Conservation (phyloP, 1,140 invertebrate species). For the Triops cancriformis region DNA sequence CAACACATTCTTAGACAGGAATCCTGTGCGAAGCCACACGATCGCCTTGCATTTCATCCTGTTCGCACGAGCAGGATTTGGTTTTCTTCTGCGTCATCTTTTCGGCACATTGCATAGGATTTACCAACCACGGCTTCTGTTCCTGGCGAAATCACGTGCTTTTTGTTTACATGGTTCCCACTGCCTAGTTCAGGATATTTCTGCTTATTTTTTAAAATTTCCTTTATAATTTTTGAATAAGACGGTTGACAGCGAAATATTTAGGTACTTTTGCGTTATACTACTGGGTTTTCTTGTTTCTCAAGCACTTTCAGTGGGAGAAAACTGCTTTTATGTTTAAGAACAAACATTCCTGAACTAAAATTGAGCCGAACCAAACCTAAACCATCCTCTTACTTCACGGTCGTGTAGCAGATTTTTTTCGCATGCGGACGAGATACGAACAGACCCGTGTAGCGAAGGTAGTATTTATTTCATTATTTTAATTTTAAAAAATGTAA, state of each 20-base stretch:
- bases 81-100: too few relatives aligned
- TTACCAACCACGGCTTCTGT: too few relatives aligned
- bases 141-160: too few relatives aligned
- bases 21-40: too few relatives aligned
- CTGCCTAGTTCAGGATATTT: too few relatives aligned
- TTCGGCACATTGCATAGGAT: too few relatives aligned
- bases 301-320: neutral
- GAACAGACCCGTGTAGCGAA: neutral
- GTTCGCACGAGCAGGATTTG: too few relatives aligned
- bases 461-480: neutral
- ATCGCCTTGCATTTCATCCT: too few relatives aligned
- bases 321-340: neutral
- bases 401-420: neutral
- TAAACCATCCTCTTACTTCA: neutral
- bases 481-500: neutral
- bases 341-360: neutral
- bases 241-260: neutral
- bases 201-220: too few relatives aligned
- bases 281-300: neutral
- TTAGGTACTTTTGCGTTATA: neutral
- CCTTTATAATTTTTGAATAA: neutral
- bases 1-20: too few relatives aligned
- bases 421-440: neutral
- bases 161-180: too few relatives aligned
- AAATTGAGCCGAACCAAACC: neutral